Evolutionary conservation across 2,888 invertebrate genomes (phyloP).

Genomic region (Lamellibrachia satsuma): DNA sequence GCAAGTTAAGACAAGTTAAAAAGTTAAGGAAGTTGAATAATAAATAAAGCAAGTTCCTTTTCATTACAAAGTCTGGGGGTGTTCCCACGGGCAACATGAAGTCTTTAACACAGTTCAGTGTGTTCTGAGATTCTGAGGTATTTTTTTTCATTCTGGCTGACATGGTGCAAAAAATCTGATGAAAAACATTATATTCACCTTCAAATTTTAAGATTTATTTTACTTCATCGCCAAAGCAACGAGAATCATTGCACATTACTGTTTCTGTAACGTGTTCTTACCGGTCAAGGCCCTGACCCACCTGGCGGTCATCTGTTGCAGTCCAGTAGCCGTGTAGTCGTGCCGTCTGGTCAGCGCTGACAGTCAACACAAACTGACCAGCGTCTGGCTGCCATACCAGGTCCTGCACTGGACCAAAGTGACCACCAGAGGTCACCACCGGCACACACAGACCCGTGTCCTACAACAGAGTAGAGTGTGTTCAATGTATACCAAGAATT

Average conservation of each 20-base stretch:
- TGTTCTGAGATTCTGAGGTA: not conserved
- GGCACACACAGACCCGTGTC: slow-evolving; percentile 59
- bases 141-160: not conserved
- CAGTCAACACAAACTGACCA: slow-evolving; percentile 76
- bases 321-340: slow-evolving; percentile 87
- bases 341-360: slow-evolving; percentile 88
- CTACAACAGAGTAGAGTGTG: slow-evolving; percentile 23
- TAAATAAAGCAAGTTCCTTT: too few relatives aligned
- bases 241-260: too few relatives aligned
- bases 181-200: too few relatives aligned
- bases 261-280: not conserved
- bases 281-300: not conserved
- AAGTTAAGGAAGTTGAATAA: too few relatives aligned
- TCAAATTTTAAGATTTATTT: too few relatives aligned
- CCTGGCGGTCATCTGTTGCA: slow-evolving; percentile 25
- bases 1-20: too few relatives aligned
- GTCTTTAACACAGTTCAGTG: too few relatives aligned
- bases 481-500: not conserved
- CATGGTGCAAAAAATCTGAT: not conserved
- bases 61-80: too few relatives aligned
- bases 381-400: slow-evolving; percentile 86
- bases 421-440: slow-evolving; percentile 73
- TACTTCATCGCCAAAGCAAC: too few relatives aligned
- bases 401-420: slow-evolving; percentile 85
- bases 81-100: too few relatives aligned